Evolutionary conservation across 2,888 invertebrate genomes (phyloP).

Genomic region (Netelia fuscicornis): DNA sequence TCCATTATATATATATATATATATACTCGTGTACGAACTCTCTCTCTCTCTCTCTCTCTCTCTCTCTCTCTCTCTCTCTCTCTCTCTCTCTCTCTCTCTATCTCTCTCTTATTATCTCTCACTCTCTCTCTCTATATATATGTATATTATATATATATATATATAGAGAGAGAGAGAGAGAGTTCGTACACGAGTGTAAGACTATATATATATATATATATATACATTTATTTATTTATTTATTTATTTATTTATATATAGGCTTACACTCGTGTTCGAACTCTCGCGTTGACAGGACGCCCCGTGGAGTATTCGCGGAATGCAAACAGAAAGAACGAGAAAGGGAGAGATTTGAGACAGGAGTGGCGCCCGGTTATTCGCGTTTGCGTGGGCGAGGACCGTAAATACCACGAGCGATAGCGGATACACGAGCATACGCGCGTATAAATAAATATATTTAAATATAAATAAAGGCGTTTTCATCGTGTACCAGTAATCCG

Average conservation of each 20-base stretch:
- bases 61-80: no score
- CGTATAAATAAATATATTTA: no score
- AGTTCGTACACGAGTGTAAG: no score
- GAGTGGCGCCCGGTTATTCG: conserved; percentile 64
- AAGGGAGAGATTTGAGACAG: conserved; percentile 46
- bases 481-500: conserved; percentile 36
- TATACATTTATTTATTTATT: no score
- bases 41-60: no score
- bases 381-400: conserved; percentile 71
- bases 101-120: no score
- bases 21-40: no score
- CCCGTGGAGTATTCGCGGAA: conserved; percentile 56
- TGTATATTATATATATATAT: no score
- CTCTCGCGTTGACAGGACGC: conserved; percentile 31
- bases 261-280: background rate
- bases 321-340: conserved; percentile 62
- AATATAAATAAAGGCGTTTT: conserved; percentile 1
- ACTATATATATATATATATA: no score
- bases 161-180: no score
- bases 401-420: conserved; percentile 63
- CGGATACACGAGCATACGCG: background rate
- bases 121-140: no score
- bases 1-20: conserved; percentile 8
- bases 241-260: background rate
- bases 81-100: no score